Evolutionary conservation across 2,113 vertebrate species (phyloP), one percentile per base, ranked within the genome.

Genomic region (Falco punctatus): DNA sequence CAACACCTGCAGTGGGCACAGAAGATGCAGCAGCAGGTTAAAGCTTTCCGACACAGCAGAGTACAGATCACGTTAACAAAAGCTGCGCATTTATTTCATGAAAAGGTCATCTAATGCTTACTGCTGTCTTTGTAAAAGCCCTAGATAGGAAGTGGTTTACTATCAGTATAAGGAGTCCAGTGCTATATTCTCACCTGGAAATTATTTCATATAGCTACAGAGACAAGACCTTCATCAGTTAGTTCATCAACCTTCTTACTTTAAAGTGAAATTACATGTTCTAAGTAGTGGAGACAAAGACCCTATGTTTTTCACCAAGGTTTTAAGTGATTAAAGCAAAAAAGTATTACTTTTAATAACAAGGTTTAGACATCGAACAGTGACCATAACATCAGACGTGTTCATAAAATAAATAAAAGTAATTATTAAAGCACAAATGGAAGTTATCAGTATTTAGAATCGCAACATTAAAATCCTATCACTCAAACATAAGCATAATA

Each of bases 1-100:
- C 16, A 4, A 71, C 86, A 54, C 96, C 92, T 84, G 80, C 48
- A 91, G 96, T 83, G 86, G 94, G 88, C 94, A 92, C 65, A 57
- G 49, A 65, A 55, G 66, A n/a, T 3, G 20, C 5, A 73, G 42
- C 42, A 46, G 40, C 52, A n/a, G 46, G 10, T 15, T 6, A 40
- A 58, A 73, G 38, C 38, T 80, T 77, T 92, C 18, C 33, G 21
- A 5, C 16, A 20, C 58, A 11, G 40, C 4, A 9, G 16, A 10
- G 15, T 5, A 18, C 28, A 26, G 13, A 33, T 24, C 28, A 2
- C 0, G 15, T 19, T 77, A 71, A 91, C 44, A 81, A 64, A 70
- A 88, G 38, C 52, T 33, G 12, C 21, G 10, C n/a, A 81, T 69
- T 12, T 15, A 40, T 66, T 90, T 90, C 92, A 61, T 13, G 64